phyloP scores from a whole-genome alignment of 2,888 invertebrate species.

The Clanis bilineata region DNA sequence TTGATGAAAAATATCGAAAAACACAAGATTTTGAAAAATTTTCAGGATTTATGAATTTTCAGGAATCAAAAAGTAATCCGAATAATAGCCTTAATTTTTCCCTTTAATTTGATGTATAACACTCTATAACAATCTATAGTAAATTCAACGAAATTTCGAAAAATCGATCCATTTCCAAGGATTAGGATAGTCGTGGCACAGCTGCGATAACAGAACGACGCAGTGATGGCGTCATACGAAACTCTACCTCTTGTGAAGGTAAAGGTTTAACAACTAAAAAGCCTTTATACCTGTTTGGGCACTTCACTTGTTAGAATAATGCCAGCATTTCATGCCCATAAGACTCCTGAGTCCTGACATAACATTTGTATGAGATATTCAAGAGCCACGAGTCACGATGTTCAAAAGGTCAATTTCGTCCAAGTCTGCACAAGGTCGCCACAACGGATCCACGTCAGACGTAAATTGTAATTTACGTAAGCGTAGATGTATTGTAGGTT shows the following conservation, averaged over 20 bases:
- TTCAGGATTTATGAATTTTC: no score
- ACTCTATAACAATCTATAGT: no score
- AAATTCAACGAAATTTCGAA: no score
- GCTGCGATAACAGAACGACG: background rate
- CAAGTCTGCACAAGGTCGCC: background rate
- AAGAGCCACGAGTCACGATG: no score
- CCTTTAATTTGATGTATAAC: no score
- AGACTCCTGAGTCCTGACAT: background rate
- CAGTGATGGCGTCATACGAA: background rate
- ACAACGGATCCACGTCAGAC: slow-evolving; percentile 1
- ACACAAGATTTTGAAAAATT: no score
- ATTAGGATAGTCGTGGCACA: background rate
- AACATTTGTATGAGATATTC: background rate
- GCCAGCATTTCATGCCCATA: background rate
- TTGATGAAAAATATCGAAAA: no score
- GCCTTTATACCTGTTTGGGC: background rate
- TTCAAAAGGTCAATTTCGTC: no score
- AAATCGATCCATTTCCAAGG: background rate
- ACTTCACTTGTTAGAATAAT: background rate
- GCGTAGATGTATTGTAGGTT: background rate
- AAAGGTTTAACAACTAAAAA: background rate
- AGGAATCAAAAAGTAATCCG: no score
- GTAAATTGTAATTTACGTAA: background rate
- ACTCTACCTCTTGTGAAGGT: background rate
- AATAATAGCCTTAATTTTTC: no score